Conservation (phyloP, 1,140 invertebrate species). For the Pemphigus obesinymphae region DNA sequence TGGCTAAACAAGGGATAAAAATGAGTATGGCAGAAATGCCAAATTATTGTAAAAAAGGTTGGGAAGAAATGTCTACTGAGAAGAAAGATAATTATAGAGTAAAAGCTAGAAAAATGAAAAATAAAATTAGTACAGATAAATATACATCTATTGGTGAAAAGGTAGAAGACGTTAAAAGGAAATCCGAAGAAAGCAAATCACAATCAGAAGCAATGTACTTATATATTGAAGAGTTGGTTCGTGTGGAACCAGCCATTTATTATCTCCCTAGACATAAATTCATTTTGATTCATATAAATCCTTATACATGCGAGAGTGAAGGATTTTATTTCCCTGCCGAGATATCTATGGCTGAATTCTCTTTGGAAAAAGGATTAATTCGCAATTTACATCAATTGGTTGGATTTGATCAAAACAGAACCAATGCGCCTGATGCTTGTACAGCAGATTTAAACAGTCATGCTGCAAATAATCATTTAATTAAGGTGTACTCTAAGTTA, state of each 20-base stretch:
- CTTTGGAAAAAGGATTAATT: conserved; percentile 10
- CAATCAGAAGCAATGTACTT: background rate
- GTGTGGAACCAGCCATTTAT: background rate
- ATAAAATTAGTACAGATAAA: background rate
- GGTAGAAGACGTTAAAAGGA: background rate
- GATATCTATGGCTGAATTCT: conserved; percentile 14
- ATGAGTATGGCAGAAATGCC: background rate
- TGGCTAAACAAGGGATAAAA: background rate
- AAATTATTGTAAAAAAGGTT: conserved; percentile 5
- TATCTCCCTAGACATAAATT: conserved; percentile 15
- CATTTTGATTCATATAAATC: conserved; percentile 19
- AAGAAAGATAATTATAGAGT: background rate
- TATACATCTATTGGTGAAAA: conserved; percentile 10
- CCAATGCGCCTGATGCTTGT: background rate
- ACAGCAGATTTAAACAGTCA: conserved; percentile 9
- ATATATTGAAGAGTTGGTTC: conserved; percentile 12
- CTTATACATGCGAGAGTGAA: conserved; percentile 13
- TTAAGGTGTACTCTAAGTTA: background rate
- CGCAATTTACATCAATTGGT: background rate
- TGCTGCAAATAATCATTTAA: conserved; percentile 3
- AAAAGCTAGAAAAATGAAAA: background rate
- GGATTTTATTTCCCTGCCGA: conserved; percentile 20
- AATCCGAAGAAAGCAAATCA: background rate
- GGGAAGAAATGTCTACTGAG: background rate
- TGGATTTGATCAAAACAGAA: conserved; percentile 11